Base-by-base conservation (phyloP, 2,888 invertebrate genomes). In the Girardia tigrina region DNA sequence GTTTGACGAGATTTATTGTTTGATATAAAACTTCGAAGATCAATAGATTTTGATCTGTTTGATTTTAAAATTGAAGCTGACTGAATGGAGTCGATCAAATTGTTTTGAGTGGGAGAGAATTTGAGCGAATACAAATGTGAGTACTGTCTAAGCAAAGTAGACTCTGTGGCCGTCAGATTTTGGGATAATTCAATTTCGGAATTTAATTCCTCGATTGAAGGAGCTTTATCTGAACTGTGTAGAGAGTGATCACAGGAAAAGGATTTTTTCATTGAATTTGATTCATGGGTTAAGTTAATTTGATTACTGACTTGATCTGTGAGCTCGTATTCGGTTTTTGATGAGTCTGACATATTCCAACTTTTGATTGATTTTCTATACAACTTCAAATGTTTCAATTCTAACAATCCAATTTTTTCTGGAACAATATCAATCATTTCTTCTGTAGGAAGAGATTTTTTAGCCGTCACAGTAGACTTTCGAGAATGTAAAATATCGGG, bases 111-210 rank as follows among this genome's bases (percentile, higher is more conserved):
- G 23, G 56, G 56, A 2, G 56, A 56, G 23, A 56, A 56, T 56
- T 56, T 56, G 56, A 56, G 56, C 56, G 56, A 56, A 56, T 56
- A 56, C n/a, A 56, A 56, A 56, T 56, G 56, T 56, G 56, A 56
- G n/a, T 56, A 56, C 23, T 56, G 56, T 56, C n/a, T 56, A 6
- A 56, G n/a, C n/a, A 56, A 16, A 2, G 56, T 56, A 4, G 56
- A 20, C 20, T 56, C 56, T 4, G 56, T 56, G 6, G 56, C 23
- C 23, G 23, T 23, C 23, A 56, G 23, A 56, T 16, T 56, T n/a
- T 56, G 56, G 4, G 56, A 56, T n/a, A 56, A 16, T 56, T 56
- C 23, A 56, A 56, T 23, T n/a, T 56, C 20, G 23, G 20, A 56
- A 8, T 56, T 23, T 16, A 56, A 23, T 6, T 56, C 56, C 23